Base-by-base conservation (phyloP, 2,888 invertebrate species). In the Tenthredo distinguenda region DNA sequence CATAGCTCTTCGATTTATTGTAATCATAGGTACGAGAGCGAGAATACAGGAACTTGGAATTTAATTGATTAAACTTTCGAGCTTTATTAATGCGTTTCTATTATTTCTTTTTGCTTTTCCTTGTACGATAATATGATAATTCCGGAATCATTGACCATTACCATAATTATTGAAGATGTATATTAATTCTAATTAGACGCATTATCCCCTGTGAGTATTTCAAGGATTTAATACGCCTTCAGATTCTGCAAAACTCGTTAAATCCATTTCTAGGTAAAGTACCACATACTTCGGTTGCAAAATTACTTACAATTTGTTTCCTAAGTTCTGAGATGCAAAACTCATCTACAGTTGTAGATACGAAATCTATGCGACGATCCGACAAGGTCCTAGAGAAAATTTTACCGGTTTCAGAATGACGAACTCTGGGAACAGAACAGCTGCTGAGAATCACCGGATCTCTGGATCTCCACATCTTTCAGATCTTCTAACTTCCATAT, bases 391-490 rank as follows among this genome's bases (percentile, higher is more conserved):
- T 43, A 43, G 40, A 74, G 21, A n/a, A 12, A 74, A 74, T 74
- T 68, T 34, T 74, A 74, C 40, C 72, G 72, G 37, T 43, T 43
- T 43, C 3, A 74, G 43, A 40, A 43, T 74, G 9, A n/a, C 72
- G 43, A 74, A 74, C 72, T 74, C 72, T 43, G 34, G 31, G n/a
- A 26, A 55, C n/a, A 55, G 43, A 72, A 40, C 72, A 12, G 43
- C 21, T 43, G 72, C 21, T 9, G 21, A 74, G 72, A 72, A 72
- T 72, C 72, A 43, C 72, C 40, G 21, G 43, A 74, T 68, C 62
- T 74, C 40, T 43, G 43, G 15, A 74, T 74, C 72, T 72, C 72
- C 43, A n/a, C 72, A 74, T 74, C 72, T 74, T 21, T 74, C 9
- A 74, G 43, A n/a, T 34, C 68, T 34, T 68, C 21, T 74, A 43